Evolutionary conservation across 2,888 invertebrate species (phyloP).

Genomic region (Sturmia bella): DNA sequence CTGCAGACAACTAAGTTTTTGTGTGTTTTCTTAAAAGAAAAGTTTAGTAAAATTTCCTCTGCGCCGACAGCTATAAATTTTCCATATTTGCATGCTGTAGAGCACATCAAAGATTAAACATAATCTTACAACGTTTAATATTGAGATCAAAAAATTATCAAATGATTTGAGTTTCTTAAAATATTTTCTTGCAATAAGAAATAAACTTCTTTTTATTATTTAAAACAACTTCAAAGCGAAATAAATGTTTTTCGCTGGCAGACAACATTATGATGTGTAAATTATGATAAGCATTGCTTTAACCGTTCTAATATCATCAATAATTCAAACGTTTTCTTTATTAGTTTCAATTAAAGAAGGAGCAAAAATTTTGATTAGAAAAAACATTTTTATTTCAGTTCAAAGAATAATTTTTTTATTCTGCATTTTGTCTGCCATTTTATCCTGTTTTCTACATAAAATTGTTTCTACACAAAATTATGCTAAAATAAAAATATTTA

Average conservation of each 20-base stretch:
- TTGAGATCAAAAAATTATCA: conserved; percentile 34
- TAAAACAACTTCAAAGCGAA: conserved; percentile 27
- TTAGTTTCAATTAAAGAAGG: conserved; percentile 1
- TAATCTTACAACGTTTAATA: neutral
- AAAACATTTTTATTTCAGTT: neutral
- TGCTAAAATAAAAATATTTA: too few species aligned
- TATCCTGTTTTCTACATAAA: too few species aligned
- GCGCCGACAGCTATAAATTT: too few species aligned
- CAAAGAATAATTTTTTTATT: too few species aligned
- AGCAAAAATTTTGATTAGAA: conserved; percentile 24
- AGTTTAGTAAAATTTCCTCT: too few species aligned
- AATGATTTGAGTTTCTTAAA: conserved; percentile 38
- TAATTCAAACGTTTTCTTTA: neutral
- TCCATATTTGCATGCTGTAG: neutral
- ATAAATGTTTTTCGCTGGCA: conserved; percentile 20
- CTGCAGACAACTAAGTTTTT: too few species aligned
- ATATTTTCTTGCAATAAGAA: conserved; percentile 10
- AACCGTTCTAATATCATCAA: conserved; percentile 45
- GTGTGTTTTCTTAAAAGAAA: too few species aligned
- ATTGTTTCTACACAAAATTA: too few species aligned
- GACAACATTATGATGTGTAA: conserved; percentile 56
- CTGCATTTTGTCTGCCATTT: too few species aligned
- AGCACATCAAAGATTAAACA: neutral
- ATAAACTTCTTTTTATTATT: conserved; percentile 19
- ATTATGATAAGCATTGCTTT: conserved; percentile 49